phyloP scores from a whole-genome alignment of 2,888 invertebrate genomes.

The Drosophila recens region DNA sequence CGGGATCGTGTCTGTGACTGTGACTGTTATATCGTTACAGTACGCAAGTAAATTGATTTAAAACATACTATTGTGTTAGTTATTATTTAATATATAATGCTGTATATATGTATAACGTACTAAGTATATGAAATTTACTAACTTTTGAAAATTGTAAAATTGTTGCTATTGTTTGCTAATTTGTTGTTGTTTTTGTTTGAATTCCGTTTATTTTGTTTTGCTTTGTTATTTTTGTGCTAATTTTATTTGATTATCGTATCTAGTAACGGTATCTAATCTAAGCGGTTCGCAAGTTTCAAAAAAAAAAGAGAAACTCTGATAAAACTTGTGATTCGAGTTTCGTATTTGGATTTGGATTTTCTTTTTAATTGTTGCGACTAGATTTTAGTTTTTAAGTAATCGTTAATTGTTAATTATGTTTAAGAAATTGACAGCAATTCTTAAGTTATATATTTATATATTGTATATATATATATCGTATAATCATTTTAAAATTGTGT shows the following conservation, averaged over 20 bases:
- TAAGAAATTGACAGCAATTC: constrained; percentile 68
- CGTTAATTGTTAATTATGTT: constrained; percentile 52
- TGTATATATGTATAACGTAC: constrained; percentile 9
- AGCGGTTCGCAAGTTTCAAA: constrained; percentile 3
- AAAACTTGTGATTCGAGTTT: constrained; percentile 50
- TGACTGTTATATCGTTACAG: constrained; percentile 10
- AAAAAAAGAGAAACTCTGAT: constrained; percentile 11
- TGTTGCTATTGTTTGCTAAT: constrained; percentile 1
- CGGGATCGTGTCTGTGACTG: not conserved
- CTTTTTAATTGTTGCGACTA: constrained; percentile 22
- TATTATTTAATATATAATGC: constrained; percentile 5
- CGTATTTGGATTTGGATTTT: not conserved
- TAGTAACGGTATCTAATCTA: constrained; percentile 10
- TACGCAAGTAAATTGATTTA: constrained; percentile 5
- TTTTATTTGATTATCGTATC: constrained; percentile 9
- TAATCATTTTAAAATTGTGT: constrained; percentile 42
- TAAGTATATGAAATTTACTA: constrained; percentile 32
- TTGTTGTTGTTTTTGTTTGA: not conserved
- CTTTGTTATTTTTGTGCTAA: not conserved
- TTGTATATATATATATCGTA: constrained; percentile 17
- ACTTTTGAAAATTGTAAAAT: constrained; percentile 29
- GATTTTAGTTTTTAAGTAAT: constrained; percentile 23
- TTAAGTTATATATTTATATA: constrained; percentile 30
- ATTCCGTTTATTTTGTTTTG: not conserved
- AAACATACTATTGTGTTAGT: constrained; percentile 16